Percentiles rank a stretch among this genome's conserved stretches.
Conservation (phyloP, 2,888 invertebrate genomes). For the Cataglyphis rosenhaueri region DNA sequence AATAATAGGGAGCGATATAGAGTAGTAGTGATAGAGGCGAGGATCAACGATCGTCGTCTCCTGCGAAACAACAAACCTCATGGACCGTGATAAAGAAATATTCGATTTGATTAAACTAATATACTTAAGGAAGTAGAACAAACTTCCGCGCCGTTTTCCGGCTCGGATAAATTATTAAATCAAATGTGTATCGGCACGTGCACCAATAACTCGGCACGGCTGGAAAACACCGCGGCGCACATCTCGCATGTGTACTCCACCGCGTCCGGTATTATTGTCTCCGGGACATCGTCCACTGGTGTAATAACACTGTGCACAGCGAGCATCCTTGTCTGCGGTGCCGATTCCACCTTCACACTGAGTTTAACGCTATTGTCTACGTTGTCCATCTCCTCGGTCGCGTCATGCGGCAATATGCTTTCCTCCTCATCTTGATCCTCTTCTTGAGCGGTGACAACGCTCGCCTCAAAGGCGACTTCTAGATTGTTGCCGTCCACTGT, state of each 20-base stretch:
- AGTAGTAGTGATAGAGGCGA: background rate
- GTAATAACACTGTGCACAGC: slow-evolving; percentile 80
- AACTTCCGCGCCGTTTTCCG: slow-evolving; percentile 58
- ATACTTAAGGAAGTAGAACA: slow-evolving; percentile 67
- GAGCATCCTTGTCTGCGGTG: slow-evolving; percentile 70
- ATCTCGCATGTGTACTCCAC: slow-evolving; percentile 92
- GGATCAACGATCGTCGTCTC: background rate
- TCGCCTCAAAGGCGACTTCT: slow-evolving; percentile 82
- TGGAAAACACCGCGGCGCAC: slow-evolving; percentile 92
- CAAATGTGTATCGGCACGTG: slow-evolving; percentile 95
- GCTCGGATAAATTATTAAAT: slow-evolving; percentile 82
- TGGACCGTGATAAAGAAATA: slow-evolving; percentile 62
- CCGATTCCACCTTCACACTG: slow-evolving; percentile 82
- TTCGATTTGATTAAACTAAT: slow-evolving; percentile 65
- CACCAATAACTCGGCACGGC: slow-evolving; percentile 90
- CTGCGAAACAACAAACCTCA: slow-evolving; percentile 51
- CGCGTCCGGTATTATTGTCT: slow-evolving; percentile 86
- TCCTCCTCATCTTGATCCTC: slow-evolving; percentile 75
- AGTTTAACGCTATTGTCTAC: slow-evolving; percentile 76
- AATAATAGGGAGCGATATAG: background rate
- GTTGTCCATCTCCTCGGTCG: slow-evolving; percentile 71
- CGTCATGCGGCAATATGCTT: slow-evolving; percentile 78
- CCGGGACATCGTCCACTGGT: slow-evolving; percentile 85
- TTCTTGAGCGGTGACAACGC: slow-evolving; percentile 70
- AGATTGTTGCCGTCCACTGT: slow-evolving; percentile 78